Base-by-base conservation (phyloP, 2,797 vertebrate genomes). In the Kryptolebias ocellatus region DNA sequence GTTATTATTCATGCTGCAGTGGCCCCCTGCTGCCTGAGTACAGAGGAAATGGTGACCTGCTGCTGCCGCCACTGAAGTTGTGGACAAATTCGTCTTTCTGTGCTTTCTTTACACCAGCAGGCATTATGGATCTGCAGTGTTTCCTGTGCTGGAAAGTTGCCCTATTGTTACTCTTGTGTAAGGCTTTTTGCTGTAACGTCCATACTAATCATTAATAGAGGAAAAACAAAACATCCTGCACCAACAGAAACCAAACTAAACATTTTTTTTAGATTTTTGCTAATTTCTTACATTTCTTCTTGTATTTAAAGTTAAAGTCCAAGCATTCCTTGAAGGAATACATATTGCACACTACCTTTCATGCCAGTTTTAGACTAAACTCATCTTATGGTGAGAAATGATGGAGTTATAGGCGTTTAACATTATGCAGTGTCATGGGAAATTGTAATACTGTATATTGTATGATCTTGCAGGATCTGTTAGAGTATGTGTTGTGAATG, bases 121-220 rank as follows among this genome's bases (percentile, higher is more conserved):
- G 85, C 80, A 78, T 78, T 69, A 94, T 94, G 92, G 87, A 84
- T 60, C 80, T 57, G 50, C 79, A 64, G 54, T 55, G 34, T 66
- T 78, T 80, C 71, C 76, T 72, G 53, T 59, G 66, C 74, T 87
- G 89, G 83, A 84, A 77, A 57, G 46, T 81, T 44, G 67, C 83
- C 67, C 76, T 83, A 53, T 60, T 92, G 67, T 81, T 91, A 50
- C 64, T 88, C 49, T 72, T 84, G 61, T 71, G 93, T 94, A 92
- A 93, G 92, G 53, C 52, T 39, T 60, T 70, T 52, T 77, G 29
- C 78, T 70, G 2, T 60, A 60, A 34, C 56, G 49, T 46, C 24
- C 18, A 57, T 63, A 57, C 17, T 42, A 54, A 78, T 72, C 37
- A 74, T 60, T 77, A 70, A 14, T 8, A 6, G 24, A 34, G 2